Evolutionary conservation across 2,888 invertebrate genomes (phyloP), one percentile per base, ranked within the genome.

Genomic region (Blastobasis adustella): DNA sequence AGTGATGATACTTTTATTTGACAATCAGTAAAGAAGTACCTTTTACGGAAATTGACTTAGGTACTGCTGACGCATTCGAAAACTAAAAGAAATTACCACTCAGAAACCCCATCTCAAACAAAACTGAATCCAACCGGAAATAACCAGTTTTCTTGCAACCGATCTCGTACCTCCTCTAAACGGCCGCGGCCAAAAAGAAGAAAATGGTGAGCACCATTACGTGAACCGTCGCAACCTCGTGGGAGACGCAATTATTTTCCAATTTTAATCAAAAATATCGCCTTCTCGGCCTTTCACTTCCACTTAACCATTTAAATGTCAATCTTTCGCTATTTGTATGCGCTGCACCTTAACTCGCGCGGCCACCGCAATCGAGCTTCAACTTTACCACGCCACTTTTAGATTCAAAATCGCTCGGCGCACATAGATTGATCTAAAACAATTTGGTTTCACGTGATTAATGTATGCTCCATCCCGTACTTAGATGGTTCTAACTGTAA

Each of bases 211-310:
- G 65, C 65, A 66, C 66, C 69, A 83, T 84, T 83, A 81, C 71
- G 60, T 65, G 71, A 73, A 71, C 71, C 57, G 63, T 62, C 66
- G 57, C 65, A 70, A 72, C 78, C 74, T 77, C 87, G 85, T 86
- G 87, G 85, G 87, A 88, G 86, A 85, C 78, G 79, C 87, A 86
- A 88, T 88, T 87, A 88, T 88, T 81, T 84, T 86, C 81, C 84
- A 87, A 87, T 88, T 88, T 87, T 86, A 87, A 87, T 88, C 85
- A 84, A 86, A 87, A 87, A 86, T 84, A 83, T 81, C 77, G 75
- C 79, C 78, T 79, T 77, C 76, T 75, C 75, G 75, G 75, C 81
- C 82, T 87, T 87, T 88, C 87, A 82, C 87, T 85, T 87, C 87
- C 84, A 83, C 82, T 84, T 83, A 83, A 82, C 73, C 76, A 86